Evolutionary conservation across 2,113 vertebrate species (phyloP).

Genomic region (Coreoperca whiteheadi): DNA sequence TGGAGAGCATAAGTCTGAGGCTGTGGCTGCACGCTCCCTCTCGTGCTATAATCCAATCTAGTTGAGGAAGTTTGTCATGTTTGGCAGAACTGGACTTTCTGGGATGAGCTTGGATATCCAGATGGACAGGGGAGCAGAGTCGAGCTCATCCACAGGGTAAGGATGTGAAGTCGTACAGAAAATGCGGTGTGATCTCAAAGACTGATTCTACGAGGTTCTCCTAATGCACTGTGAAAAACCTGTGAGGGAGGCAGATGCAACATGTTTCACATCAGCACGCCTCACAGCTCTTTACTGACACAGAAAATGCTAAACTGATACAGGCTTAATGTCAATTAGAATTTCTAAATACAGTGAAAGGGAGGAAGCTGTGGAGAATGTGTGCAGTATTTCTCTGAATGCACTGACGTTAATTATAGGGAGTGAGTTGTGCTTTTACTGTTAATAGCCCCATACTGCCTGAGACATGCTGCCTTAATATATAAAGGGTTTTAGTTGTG

Average conservation of each 20-base stretch:
- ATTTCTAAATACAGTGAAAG: constrained; percentile 45
- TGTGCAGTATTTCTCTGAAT: constrained; percentile 37
- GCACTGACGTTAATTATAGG: constrained; percentile 38
- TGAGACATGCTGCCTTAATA: constrained; percentile 36
- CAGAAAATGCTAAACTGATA: constrained; percentile 68
- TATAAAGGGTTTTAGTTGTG: constrained; percentile 47
- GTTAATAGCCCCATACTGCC: constrained; percentile 36
- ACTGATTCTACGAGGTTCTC: constrained; percentile 66
- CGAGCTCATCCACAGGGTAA: constrained; percentile 71
- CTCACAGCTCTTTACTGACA: constrained; percentile 68
- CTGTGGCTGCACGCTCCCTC: constrained; percentile 51
- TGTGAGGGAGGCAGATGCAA: constrained; percentile 74
- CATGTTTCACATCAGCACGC: constrained; percentile 71
- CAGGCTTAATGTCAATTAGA: constrained; percentile 63
- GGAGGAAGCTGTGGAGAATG: constrained; percentile 18
- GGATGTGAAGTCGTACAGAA: constrained; percentile 80
- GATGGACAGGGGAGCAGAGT: constrained; percentile 67
- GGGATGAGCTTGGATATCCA: constrained; percentile 69
- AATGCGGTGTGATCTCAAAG: constrained; percentile 76
- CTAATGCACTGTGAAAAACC: constrained; percentile 80
- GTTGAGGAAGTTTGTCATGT: constrained; percentile 81
- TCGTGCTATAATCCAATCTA: constrained; percentile 69
- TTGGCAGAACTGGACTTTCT: constrained; percentile 73
- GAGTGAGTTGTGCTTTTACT: constrained; percentile 49
- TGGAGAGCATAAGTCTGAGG: constrained; percentile 63